Conservation (phyloP, 2,888 invertebrate genomes). For the Limnephilus auricula region DNA sequence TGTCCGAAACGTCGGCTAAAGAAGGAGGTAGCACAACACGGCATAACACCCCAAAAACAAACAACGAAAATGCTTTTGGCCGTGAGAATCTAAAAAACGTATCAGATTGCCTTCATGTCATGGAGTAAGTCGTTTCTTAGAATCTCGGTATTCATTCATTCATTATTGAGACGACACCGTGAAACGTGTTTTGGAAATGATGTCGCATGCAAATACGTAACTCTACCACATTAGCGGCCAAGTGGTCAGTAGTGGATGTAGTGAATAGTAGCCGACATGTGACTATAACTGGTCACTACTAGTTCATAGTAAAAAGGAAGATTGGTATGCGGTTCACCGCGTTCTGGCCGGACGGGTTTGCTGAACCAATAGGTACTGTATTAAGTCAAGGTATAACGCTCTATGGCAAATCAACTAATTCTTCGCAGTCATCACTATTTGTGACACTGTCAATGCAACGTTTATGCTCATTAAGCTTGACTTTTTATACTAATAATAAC, state of each 20-base stretch:
- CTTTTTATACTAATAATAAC: too few species aligned
- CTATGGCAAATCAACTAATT: background rate
- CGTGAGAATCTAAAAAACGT: too few species aligned
- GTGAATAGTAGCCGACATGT: too few species aligned
- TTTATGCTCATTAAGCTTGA: too few species aligned
- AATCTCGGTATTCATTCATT: background rate
- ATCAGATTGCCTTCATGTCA: background rate
- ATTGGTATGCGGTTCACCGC: background rate
- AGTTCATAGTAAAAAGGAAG: background rate
- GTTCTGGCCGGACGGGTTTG: background rate
- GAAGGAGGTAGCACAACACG: too few species aligned
- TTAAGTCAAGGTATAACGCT: background rate
- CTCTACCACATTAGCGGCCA: background rate
- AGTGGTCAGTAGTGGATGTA: background rate
- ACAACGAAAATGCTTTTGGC: too few species aligned
- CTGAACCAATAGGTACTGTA: background rate
- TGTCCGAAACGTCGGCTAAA: too few species aligned
- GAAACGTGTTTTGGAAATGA: background rate
- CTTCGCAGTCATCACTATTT: too few species aligned
- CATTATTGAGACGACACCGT: background rate
- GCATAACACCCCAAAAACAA: too few species aligned
- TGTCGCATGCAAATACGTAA: background rate
- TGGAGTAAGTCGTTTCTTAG: too few species aligned
- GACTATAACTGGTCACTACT: background rate
- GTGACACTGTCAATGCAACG: too few species aligned